Percentiles rank a stretch among this genome's conserved stretches.
Conservation (phyloP, 1,140 invertebrate genomes). For the Bombus balteatus region DNA sequence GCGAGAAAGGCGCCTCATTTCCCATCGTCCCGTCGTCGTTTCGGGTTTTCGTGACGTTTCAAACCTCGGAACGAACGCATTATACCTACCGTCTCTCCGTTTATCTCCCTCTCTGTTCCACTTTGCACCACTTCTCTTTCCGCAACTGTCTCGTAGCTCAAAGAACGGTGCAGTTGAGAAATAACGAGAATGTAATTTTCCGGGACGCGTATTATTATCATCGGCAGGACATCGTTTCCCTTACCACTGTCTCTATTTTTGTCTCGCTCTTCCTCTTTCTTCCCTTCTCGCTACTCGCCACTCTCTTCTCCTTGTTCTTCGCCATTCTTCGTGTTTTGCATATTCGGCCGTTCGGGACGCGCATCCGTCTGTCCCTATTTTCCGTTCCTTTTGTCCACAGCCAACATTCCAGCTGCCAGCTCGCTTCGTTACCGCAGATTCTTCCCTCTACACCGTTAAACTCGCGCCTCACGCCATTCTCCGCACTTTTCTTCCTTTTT, state of each 20-base stretch:
- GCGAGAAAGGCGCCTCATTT: slow-evolving; percentile 42
- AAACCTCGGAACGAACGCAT: slow-evolving; percentile 21
- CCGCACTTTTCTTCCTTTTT: not conserved
- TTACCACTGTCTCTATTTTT: not conserved
- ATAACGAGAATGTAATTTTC: slow-evolving; percentile 69
- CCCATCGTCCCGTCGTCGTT: slow-evolving; percentile 49
- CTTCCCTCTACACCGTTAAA: not conserved
- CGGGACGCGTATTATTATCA: slow-evolving; percentile 60
- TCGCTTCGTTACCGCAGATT: slow-evolving; percentile 28
- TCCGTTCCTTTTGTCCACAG: slow-evolving; percentile 42
- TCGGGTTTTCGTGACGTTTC: slow-evolving; percentile 26
- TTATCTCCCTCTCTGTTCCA: not conserved
- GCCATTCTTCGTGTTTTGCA: slow-evolving; percentile 38
- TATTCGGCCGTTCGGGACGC: slow-evolving; percentile 22
- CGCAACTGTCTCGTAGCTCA: not conserved
- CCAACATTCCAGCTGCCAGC: slow-evolving; percentile 42
- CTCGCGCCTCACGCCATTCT: no score
- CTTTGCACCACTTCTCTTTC: not conserved
- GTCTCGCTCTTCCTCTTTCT: not conserved
- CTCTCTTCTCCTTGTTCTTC: slow-evolving; percentile 9
- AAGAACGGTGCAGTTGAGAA: slow-evolving; percentile 31
- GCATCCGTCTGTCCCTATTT: slow-evolving; percentile 14
- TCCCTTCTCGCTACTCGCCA: not conserved
- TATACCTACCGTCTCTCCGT: not conserved
- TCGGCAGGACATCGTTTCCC: slow-evolving; percentile 38